Base-by-base conservation (phyloP, 2,888 invertebrate species). In the Phlogophora meticulosa region DNA sequence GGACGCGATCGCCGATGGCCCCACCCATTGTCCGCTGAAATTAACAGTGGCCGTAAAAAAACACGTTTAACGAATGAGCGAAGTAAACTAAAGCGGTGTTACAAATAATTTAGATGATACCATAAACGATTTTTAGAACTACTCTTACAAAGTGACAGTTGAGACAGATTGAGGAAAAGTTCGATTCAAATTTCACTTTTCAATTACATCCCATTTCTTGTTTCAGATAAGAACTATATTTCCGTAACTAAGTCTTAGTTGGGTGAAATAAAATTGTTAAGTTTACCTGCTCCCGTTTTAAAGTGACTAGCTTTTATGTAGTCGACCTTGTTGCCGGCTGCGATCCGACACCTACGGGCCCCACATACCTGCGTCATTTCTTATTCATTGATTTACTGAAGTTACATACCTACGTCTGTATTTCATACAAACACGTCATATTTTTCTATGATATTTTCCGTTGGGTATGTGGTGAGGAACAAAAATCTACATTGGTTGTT, bases 1-100 rank as follows among this genome's bases (percentile, higher is more conserved):
- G 83, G 84, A 85, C 85, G 86, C 89, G 88, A 87, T 86, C 88
- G 88, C 76, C 87, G 88, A 87, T 87, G 88, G 86, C 82, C 79
- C 85, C 84, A 82, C 80, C 91, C 88, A 92, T 93, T 93, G 92
- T 93, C 90, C 91, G 88, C 81, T 83, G 84, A 92, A 91, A 92
- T 92, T 91, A 91, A 91, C 90, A 88, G 88, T 78, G 84, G 82
- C 85, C 82, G 87, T 88, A 92, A 93, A 92, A 92, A 92, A 86
- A 81, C 76, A 81, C 82, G 85, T 81, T 83, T 77, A 61, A 75
- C 75, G 72, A 84, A 80, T 72, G 72, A 75, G 57, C 66, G 61
- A 61, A 78, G 71, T 72, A 63, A 69, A 80, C 71, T 72, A 61
- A 67, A 73, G 49, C 56, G 43, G 17, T 72, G 62, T 46, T 61